Evolutionary conservation across 2,113 vertebrate genomes (phyloP).

Genomic region (Grammatotria lemairii): DNA sequence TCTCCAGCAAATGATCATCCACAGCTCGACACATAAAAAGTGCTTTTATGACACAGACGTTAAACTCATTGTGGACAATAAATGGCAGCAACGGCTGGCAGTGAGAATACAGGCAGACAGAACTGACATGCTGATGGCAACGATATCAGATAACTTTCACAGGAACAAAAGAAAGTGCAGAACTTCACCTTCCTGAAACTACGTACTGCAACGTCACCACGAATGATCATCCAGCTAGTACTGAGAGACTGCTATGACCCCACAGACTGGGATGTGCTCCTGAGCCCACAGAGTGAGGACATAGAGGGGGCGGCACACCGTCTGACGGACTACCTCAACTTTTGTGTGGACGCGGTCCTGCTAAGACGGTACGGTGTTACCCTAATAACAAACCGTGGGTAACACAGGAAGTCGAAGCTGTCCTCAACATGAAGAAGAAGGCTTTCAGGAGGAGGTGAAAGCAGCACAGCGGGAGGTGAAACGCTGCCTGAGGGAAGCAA

Average conservation of each 20-base stretch:
- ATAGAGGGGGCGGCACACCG: background rate
- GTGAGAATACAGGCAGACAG: background rate
- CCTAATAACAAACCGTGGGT: background rate
- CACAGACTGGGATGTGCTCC: background rate
- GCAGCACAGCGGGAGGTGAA: background rate
- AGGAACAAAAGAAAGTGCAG: background rate
- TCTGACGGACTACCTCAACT: background rate
- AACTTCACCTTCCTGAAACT: background rate
- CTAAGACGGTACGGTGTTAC: background rate
- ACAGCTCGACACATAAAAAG: background rate
- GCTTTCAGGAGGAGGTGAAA: background rate
- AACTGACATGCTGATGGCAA: background rate
- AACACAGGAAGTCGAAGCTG: background rate
- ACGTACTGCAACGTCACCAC: background rate
- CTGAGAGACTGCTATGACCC: accelerated
- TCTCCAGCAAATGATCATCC: background rate
- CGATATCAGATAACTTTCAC: background rate
- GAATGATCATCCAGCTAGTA: background rate
- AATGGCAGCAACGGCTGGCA: background rate
- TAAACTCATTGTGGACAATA: slow-evolving; percentile 11
- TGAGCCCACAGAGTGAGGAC: background rate
- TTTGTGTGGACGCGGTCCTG: background rate
- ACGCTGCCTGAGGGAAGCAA: background rate
- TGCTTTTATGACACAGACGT: slow-evolving; percentile 30
- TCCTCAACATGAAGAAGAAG: background rate